Conservation (phyloP, 2,113 vertebrate genomes). For the Echinops telfairi region DNA sequence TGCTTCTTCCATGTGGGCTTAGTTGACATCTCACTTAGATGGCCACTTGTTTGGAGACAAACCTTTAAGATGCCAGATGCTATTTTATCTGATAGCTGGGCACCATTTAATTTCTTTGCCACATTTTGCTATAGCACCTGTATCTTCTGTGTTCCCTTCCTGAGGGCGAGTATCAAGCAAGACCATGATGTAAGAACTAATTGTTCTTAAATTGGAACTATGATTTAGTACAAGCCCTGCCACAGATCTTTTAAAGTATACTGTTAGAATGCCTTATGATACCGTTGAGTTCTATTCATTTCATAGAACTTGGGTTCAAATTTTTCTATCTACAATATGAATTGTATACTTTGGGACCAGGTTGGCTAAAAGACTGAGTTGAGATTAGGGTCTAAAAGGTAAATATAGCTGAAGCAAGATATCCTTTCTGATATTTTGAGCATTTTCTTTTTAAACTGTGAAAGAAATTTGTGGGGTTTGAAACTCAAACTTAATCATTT, state of each 20-base stretch:
- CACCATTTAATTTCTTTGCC: too few relatives aligned
- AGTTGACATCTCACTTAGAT: too few relatives aligned
- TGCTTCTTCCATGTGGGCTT: too few relatives aligned
- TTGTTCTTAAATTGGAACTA: too few relatives aligned
- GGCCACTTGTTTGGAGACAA: too few relatives aligned
- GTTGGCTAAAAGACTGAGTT: conserved; percentile 26
- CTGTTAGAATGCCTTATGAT: background rate
- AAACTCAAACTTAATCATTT: conserved; percentile 63
- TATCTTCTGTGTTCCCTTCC: too few relatives aligned
- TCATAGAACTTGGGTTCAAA: background rate
- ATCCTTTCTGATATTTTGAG: conserved; percentile 46
- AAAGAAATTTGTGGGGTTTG: conserved; percentile 52
- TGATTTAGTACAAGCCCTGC: too few relatives aligned
- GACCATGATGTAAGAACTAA: too few relatives aligned
- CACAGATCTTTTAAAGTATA: background rate
- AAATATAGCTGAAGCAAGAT: background rate
- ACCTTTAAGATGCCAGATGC: too few relatives aligned
- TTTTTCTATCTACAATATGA: conserved; percentile 27
- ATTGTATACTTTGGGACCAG: background rate
- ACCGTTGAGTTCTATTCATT: background rate
- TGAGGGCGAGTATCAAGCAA: too few relatives aligned
- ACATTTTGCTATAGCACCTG: too few relatives aligned
- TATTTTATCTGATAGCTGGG: too few relatives aligned
- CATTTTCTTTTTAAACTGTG: background rate
- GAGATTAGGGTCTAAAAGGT: conserved; percentile 12